Evolutionary conservation across 1,140 invertebrate genomes (phyloP).

Genomic region (Drosophila miranda): DNA sequence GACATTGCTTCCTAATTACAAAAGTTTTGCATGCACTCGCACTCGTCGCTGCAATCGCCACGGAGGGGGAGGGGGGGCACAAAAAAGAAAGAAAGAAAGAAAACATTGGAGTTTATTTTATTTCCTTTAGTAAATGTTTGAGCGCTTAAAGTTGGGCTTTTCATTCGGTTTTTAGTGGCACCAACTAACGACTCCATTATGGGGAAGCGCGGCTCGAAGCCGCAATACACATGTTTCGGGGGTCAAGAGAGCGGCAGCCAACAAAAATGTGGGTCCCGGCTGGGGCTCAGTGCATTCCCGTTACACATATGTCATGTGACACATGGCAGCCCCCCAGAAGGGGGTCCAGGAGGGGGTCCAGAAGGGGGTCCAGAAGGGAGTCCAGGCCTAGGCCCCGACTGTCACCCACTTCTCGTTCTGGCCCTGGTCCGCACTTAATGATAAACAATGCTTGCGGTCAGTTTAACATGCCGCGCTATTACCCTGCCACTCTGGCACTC

Average conservation of each 20-base stretch:
- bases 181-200: constrained; percentile 71
- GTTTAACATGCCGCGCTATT: constrained; percentile 81
- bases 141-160: constrained; percentile 62
- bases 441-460: constrained; percentile 81
- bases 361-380: no score
- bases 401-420: constrained; percentile 18
- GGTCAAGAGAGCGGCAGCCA: constrained; percentile 2
- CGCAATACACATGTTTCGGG: constrained; percentile 64
- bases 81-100: constrained; percentile 16
- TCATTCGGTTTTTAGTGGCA: constrained; percentile 40
- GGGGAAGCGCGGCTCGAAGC: constrained; percentile 27
- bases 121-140: constrained; percentile 71
- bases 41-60: constrained; percentile 42
- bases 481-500: constrained; percentile 55
- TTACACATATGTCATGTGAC: constrained; percentile 71
- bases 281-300: constrained; percentile 38
- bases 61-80: constrained; percentile 4
- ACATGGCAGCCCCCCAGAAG: constrained; percentile 55
- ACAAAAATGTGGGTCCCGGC: constrained; percentile 14
- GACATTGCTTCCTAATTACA: constrained; percentile 80
- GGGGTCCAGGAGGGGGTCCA: constrained; percentile 15
- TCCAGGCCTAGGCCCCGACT: constrained; percentile 6
- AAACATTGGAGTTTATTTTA: constrained; percentile 73
- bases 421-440: constrained; percentile 62
- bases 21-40: constrained; percentile 74